These are phyloP conservation scores for Tipula unca DNA, from an alignment of 2,888 invertebrate species.

Conservation along the genomic window DNA sequence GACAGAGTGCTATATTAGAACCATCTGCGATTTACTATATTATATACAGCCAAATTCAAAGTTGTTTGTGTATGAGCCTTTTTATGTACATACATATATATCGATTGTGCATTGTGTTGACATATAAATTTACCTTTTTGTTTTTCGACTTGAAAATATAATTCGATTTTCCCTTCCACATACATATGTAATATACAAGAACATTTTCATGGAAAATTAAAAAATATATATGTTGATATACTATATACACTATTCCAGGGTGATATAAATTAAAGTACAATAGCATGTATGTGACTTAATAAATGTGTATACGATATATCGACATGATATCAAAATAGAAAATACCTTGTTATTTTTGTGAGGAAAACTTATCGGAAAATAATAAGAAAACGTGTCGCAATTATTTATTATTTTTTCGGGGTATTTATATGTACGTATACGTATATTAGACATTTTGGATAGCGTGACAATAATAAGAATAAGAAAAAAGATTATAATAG, in stretches of 20 bases:
- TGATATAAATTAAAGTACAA: conserved; percentile 18
- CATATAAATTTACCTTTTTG: conserved; percentile 1
- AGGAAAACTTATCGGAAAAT: conserved; percentile 19
- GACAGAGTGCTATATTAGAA: neutral
- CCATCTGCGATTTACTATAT: neutral
- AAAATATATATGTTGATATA: neutral
- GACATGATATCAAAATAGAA: conserved; percentile 14
- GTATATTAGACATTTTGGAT: conserved; percentile 16
- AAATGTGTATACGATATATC: conserved; percentile 4
- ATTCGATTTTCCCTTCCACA: conserved; percentile 1
- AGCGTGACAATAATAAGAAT: conserved; percentile 16
- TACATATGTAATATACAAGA: neutral
- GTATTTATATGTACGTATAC: neutral
- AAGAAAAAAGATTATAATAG: conserved; percentile 16
- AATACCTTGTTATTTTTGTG: conserved; percentile 1
- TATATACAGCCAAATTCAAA: neutral
- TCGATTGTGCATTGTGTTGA: conserved; percentile 8
- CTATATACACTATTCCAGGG: neutral
- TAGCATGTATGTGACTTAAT: conserved; percentile 18
- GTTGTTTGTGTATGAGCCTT: neutral
- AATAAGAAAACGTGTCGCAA: conserved; percentile 19
- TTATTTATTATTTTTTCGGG: conserved; percentile 16
- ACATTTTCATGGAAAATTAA: neutral
- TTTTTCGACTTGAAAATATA: neutral
- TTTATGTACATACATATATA: neutral